Evolutionary conservation across 2,888 invertebrate genomes (phyloP), one percentile per base, ranked within the genome.

Genomic region (Lathronympha strigana): DNA sequence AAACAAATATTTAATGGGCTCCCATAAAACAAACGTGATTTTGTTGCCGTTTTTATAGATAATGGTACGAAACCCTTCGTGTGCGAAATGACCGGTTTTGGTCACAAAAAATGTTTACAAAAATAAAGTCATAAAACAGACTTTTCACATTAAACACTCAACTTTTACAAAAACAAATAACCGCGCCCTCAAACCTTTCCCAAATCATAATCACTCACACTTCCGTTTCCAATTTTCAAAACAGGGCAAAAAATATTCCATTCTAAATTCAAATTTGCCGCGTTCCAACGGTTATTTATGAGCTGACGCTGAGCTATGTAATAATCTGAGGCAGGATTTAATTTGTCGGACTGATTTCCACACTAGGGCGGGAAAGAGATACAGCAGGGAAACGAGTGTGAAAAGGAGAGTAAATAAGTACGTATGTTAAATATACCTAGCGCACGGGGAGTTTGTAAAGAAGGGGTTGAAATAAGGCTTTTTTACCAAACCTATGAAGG

Each of bases 301-400:
- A 90, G 88, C 90, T 86, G 88, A 90, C 89, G 90, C 90, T 88
- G 89, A 90, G 90, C 89, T 92, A 92, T 92, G 91, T 92, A 92
- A 92, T 92, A 92, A 92, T 92, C 92, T 91, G 89, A 90, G 90
- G 88, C 90, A 79, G 90, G 92, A 92, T 92, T 92, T 92, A 92
- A 92, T 92, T 92, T 92, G 90, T 90, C 88, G 90, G 92, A 92
- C 91, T 92, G 92, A 92, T 92, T 92, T 92, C 88, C 61, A 88
- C 90, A 86, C 88, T 87, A 86, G 80, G 31, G 51, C 4, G 60
- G 15, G 40, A 51, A 25, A 36, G 54, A 47, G 68, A 60, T 17
- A n/a, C 15, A 21, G 17, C 5, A 5, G 13, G 6, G 13, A 15
- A 17, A 13, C 9, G 36, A 17, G 53, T 25, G 19, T 13, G 51